Base-by-base conservation (phyloP, 2,888 invertebrate genomes). In the Scrobipalpa costella region DNA sequence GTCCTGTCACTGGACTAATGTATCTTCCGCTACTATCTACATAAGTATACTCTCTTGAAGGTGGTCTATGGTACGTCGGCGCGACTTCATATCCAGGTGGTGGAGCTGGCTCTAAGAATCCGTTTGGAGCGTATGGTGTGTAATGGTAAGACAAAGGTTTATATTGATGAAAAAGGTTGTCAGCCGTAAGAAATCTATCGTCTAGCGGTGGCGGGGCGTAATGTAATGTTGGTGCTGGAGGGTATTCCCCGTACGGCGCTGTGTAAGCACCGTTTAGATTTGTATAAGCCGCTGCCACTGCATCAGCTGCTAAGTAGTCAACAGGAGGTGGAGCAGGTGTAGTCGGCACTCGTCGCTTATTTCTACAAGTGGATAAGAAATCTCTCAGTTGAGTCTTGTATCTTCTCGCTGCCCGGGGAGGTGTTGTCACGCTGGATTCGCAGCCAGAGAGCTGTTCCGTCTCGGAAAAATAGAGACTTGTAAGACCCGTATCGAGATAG, bases 381-480 rank as follows among this genome's bases (percentile, higher is more conserved):
- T 98, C 98, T 58, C 98, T 92, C 27, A 98, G 92, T 81, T 98
- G 98, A 2, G 98, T 97, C 86, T 98, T 98, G 90, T 98, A 98
- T 75, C 98, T 94, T 67, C 98, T 94, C 70, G 96, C 97, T 19
- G 97, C 96, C 73, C 97, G 92, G 62, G 96, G 96, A 0, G 96
- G 96, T 0, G 90, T 88, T 62, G 94, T 95, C 62, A 94, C 94
- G 61, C 92, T 92, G 15, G 94, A 92, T 68, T 93, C 93, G 64
- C 93, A 93, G 50, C 93, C 90, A 2, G 94, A 90, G 17, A 97
- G 86, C 81, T 95, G 96, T 79, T 97, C 97, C 55, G 94, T 94
- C 78, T 98, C 98, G 7, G 96, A 96, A 88, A 98, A 97, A 88
- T 98, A 98, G 63, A 96, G 95, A 78, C 97, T 98, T 15, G 97